A percentile compares a stretch with the other conserved stretches of the same genome.
Evolutionary conservation across 2,888 invertebrate species (phyloP).

Genomic region (Cotesia congregata): DNA sequence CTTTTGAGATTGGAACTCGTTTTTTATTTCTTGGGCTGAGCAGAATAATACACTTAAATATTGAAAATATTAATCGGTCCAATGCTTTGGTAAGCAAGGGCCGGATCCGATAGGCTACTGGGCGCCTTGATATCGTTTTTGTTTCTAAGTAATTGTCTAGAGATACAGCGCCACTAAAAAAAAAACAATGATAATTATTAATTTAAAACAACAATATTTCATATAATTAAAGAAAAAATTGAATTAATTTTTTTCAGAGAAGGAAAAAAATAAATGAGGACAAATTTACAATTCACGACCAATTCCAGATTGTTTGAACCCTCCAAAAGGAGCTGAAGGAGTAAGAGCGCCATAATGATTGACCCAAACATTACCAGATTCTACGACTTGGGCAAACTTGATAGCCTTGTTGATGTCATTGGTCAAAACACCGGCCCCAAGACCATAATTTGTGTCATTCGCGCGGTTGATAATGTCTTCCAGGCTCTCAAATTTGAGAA

Average conservation of each 20-base stretch:
- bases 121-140: too few relatives aligned
- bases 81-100: too few relatives aligned
- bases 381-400: constrained; percentile 80
- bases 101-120: too few relatives aligned
- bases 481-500: constrained; percentile 84
- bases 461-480: constrained; percentile 86
- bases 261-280: constrained; percentile 3
- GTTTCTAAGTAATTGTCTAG: constrained; percentile 82
- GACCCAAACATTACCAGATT: constrained; percentile 87
- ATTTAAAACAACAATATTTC: too few relatives aligned
- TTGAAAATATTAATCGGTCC: too few relatives aligned
- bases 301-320: constrained; percentile 87
- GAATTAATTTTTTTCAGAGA: too few relatives aligned
- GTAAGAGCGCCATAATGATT: constrained; percentile 79
- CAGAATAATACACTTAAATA: too few relatives aligned
- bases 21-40: too few relatives aligned
- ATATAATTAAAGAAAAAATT: too few relatives aligned
- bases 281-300: constrained; percentile 78
- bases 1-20: too few relatives aligned
- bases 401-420: constrained; percentile 84
- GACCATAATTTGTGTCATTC: constrained; percentile 84
- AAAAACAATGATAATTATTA: too few relatives aligned
- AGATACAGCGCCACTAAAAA: constrained; percentile 82
- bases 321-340: constrained; percentile 87
- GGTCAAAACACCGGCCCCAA: constrained; percentile 88